Percentiles rank a stretch among this genome's conserved stretches.
These are phyloP conservation scores for Alloplasta piceator DNA, from an alignment of 2,888 invertebrate genomes.

Conservation along the genomic window DNA sequence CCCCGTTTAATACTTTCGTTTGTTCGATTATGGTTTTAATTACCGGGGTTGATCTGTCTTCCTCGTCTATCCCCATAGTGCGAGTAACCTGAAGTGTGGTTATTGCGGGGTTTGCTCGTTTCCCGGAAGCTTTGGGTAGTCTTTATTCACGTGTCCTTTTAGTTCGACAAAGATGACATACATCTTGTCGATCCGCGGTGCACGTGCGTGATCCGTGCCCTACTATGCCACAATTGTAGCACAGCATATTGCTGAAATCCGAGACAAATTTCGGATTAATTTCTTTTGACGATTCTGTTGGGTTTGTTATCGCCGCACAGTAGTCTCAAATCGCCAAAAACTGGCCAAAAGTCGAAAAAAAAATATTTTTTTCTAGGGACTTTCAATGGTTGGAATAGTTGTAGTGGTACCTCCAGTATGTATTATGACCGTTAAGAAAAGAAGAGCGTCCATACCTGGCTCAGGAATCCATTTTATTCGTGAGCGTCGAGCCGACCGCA, in stretches of 20 bases:
- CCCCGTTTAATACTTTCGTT: neutral
- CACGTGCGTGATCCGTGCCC: constrained; percentile 34
- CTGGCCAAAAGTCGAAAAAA: too few species aligned
- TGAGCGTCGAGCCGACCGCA: too few species aligned
- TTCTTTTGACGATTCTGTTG: too few species aligned
- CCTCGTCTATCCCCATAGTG: constrained; percentile 26
- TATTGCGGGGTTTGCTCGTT: constrained; percentile 43
- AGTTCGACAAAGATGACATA: constrained; percentile 24
- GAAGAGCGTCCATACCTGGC: too few species aligned
- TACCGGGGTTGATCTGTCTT: neutral
- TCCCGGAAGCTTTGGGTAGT: constrained; percentile 47
- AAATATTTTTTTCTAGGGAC: too few species aligned
- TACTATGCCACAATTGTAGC: constrained; percentile 36
- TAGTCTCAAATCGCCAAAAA: too few species aligned
- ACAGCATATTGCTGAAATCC: constrained; percentile 33
- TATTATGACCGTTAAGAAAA: too few species aligned
- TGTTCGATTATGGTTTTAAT: neutral
- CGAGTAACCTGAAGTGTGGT: constrained; percentile 22
- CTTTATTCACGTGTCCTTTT: constrained; percentile 38
- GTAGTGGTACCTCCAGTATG: too few species aligned
- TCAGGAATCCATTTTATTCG: too few species aligned
- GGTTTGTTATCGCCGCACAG: neutral
- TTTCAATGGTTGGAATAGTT: too few species aligned
- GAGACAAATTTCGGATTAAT: too few species aligned
- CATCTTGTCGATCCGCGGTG: constrained; percentile 13